Evolutionary conservation across 2,888 invertebrate genomes (phyloP), one percentile per base, ranked within the genome.

Genomic region (Ganaspis brasiliensis): DNA sequence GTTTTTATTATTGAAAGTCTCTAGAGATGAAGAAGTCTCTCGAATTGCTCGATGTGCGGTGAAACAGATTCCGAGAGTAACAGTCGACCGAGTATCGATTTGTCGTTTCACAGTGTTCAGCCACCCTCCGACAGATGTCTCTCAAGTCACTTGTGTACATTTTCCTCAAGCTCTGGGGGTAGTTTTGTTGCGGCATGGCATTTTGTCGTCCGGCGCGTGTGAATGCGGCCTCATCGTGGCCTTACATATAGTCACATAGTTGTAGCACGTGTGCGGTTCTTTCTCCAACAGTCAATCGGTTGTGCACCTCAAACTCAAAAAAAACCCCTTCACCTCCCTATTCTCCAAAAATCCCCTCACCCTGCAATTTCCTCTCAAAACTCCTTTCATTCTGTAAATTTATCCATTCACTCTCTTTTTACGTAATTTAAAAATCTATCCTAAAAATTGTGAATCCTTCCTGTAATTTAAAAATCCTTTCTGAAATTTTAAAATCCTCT

Each of bases 141-240:
- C 72, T 70, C 55, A 14, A 2, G 16, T 63, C 55, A 35, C 9
- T 21, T 55, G 61, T n/a, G 45, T 56, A 10, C 80, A 83, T 80
- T 78, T 79, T 82, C 81, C 83, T 84, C 83, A 24, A 21, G n/a
- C 81, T 82, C 77, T 59, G 59, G 77, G 75, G 82, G 76, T 75
- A 59, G 81, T 80, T 82, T 83, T 84, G 79, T 61, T 77, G 79
- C 81, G 78, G 81, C 82, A 79, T 77, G 84, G 82, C 82, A 82
- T 82, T 85, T 84, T 83, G 82, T 83, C 80, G 84, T 79, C 81
- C 82, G 71, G 79, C 81, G 83, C 82, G 81, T 82, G 82, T 79
- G 84, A 84, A 85, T 76, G 77, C 79, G 76, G 79, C 56, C 75
- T 78, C 78, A 78, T 81, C 79, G 82, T 80, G 79, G 67, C 26